phyloP scores from a whole-genome alignment of 2,888 invertebrate genomes.

The Notodonta dromedarius region DNA sequence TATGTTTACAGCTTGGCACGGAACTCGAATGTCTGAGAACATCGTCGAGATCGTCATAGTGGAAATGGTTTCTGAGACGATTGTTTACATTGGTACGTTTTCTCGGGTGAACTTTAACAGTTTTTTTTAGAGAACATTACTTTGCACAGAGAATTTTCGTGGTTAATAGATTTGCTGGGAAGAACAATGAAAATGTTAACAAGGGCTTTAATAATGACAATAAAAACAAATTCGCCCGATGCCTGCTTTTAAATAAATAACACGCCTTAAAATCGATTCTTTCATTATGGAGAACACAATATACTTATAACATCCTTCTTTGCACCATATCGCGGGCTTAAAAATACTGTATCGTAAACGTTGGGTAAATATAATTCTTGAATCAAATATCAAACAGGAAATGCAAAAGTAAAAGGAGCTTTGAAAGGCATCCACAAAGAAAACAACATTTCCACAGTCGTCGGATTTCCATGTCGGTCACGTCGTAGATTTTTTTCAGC shows the following conservation, averaged over 20 bases:
- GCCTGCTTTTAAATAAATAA: too few relatives aligned
- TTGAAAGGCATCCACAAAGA: conserved; percentile 55
- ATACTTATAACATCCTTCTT: too few relatives aligned
- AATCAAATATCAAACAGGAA: neutral
- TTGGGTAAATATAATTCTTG: neutral
- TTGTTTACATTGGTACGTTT: neutral
- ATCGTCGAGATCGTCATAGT: neutral
- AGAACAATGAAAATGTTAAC: too few relatives aligned
- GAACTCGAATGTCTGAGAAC: neutral
- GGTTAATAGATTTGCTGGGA: too few relatives aligned
- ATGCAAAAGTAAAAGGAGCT: conserved; percentile 14
- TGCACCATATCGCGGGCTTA: too few relatives aligned
- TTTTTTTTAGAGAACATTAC: neutral
- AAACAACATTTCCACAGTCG: conserved; percentile 58
- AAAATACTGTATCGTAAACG: too few relatives aligned
- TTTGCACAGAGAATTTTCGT: neutral
- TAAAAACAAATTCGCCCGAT: too few relatives aligned
- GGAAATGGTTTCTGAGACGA: conserved; percentile 6
- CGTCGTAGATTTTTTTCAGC: conserved; percentile 57
- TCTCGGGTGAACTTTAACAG: neutral
- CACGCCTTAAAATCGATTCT: too few relatives aligned
- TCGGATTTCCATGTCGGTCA: conserved; percentile 72
- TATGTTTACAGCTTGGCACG: conserved; percentile 2
- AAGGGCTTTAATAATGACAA: too few relatives aligned
- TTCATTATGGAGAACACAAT: too few relatives aligned